Conservation (phyloP, 2,888 invertebrate species). For the Drosophila ezoana region DNA sequence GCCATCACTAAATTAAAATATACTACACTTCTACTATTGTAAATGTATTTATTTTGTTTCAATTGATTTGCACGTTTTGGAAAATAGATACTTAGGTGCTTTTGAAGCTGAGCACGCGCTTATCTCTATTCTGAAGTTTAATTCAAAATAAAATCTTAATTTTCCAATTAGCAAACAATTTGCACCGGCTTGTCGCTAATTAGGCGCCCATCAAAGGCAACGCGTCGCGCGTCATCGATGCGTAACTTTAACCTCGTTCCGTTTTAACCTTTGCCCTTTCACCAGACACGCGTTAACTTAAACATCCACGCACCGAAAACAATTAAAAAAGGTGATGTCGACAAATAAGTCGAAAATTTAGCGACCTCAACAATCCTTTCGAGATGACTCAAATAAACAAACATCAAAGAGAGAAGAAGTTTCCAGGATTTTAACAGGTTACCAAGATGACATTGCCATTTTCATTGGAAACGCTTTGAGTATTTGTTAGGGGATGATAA, state of each 20-base stretch:
- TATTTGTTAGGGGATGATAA: too few relatives aligned
- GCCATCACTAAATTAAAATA: too few relatives aligned
- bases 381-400: slow-evolving; percentile 16
- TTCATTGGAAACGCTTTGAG: too few relatives aligned
- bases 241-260: slow-evolving; percentile 42
- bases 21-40: too few relatives aligned
- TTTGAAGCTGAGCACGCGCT: too few relatives aligned
- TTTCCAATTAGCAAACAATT: slow-evolving; percentile 66
- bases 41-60: too few relatives aligned
- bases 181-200: slow-evolving; percentile 59
- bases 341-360: slow-evolving; percentile 23
- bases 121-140: too few relatives aligned
- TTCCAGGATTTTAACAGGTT: not conserved
- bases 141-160: slow-evolving; percentile 5
- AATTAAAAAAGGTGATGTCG: slow-evolving; percentile 47
- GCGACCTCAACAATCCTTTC: slow-evolving; percentile 21
- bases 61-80: too few relatives aligned
- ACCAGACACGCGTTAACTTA: slow-evolving; percentile 45
- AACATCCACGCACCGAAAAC: slow-evolving; percentile 50
- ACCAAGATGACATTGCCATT: too few relatives aligned
- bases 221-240: slow-evolving; percentile 53
- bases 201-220: slow-evolving; percentile 64
- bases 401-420: not conserved
- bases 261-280: slow-evolving; percentile 33
- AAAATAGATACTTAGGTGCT: too few relatives aligned